These are phyloP conservation scores for Heterodera schachtii DNA, from an alignment of 1,140 invertebrate genomes.

Conservation along the genomic window DNA sequence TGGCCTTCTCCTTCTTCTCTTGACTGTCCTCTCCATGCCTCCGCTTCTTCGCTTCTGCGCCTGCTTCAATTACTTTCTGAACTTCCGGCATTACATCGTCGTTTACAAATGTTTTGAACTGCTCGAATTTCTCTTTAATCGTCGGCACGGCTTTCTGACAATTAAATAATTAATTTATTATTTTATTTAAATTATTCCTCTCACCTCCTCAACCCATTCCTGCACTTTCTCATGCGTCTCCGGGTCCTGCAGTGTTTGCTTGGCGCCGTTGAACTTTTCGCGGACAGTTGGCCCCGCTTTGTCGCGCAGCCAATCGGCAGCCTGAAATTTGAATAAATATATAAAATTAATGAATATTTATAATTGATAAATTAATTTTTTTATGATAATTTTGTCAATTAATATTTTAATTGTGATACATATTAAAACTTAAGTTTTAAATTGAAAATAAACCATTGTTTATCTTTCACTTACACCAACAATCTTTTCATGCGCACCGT, in stretches of 20 bases:
- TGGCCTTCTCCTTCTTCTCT: conserved; percentile 6
- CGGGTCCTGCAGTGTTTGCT: conserved; percentile 50
- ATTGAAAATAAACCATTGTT: background rate
- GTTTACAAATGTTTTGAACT: conserved; percentile 47
- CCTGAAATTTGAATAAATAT: conserved; percentile 10
- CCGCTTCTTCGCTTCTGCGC: conserved; percentile 27
- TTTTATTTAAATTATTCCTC: conserved; percentile 11
- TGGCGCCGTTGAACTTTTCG: conserved; percentile 51
- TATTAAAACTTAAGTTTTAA: no score
- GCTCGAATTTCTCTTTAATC: conserved; percentile 45
- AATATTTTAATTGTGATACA: background rate
- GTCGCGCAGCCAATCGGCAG: conserved; percentile 49
- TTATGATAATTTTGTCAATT: background rate
- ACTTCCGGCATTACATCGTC: conserved; percentile 50
- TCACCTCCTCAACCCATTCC: conserved; percentile 47
- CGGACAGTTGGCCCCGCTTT: conserved; percentile 48
- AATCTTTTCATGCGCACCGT: conserved; percentile 23
- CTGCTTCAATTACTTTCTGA: conserved; percentile 48
- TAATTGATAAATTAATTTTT: background rate
- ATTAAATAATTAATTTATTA: background rate
- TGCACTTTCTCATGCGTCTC: conserved; percentile 55
- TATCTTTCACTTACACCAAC: background rate
- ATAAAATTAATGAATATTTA: background rate
- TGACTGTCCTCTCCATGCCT: background rate
- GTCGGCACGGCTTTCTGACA: conserved; percentile 48